Conservation (phyloP, 2,888 invertebrate species). For the Cheilosia variabilis region DNA sequence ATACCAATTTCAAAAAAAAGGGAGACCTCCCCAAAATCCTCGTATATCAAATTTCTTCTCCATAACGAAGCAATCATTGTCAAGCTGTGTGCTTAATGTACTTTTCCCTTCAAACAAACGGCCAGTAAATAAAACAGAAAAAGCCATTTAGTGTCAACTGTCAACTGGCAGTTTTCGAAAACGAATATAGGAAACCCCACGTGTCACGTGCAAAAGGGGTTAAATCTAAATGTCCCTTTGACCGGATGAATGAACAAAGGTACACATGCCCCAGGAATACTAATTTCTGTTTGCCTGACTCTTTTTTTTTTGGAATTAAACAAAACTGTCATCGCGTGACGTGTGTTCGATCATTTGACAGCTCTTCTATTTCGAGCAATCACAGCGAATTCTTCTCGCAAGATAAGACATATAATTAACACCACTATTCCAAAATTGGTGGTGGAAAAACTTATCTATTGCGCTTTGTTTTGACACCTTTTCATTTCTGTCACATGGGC, state of each 20-base stretch:
- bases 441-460: conserved; percentile 13
- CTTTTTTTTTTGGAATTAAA: conserved; percentile 34
- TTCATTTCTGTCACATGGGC: conserved; percentile 32
- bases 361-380: conserved; percentile 5
- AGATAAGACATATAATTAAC: neutral
- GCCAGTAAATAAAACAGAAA: conserved; percentile 54
- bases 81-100: conserved; percentile 35
- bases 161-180: conserved; percentile 53
- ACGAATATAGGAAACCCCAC: conserved; percentile 58
- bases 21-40: conserved; percentile 16
- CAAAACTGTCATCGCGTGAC: conserved; percentile 25
- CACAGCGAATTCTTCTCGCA: neutral
- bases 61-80: conserved; percentile 31
- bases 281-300: conserved; percentile 25
- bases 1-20: conserved; percentile 13
- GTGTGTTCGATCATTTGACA: conserved; percentile 1
- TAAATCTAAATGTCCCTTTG: conserved; percentile 59
- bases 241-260: conserved; percentile 61
- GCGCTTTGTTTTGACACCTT: conserved; percentile 30
- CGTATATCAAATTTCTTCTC: conserved; percentile 53
- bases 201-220: conserved; percentile 60
- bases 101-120: conserved; percentile 17
- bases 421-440: neutral
- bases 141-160: conserved; percentile 72
- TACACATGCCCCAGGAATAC: conserved; percentile 48